Evolutionary conservation across 2,113 vertebrate genomes (phyloP), one percentile per base, ranked within the genome.

Genomic region (Chloropsis hardwickii): DNA sequence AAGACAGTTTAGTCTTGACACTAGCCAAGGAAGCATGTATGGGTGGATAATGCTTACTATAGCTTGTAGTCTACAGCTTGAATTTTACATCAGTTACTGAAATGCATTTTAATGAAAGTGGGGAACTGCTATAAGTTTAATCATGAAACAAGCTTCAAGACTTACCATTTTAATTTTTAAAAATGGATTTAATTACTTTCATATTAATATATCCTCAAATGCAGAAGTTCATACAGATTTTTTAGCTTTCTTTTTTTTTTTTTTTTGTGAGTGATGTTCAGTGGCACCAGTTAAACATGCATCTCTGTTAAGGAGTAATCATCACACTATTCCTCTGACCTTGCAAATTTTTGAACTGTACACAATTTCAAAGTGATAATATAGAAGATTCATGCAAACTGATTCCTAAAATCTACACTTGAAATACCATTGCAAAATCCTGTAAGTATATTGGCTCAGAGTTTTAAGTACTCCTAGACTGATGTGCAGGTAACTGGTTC

Each of bases 401-500:
- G 12, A 29, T 92, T 64, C 40, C 50, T 53, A 50, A 78, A 70
- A 81, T 60, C 51, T 53, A 4, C 56, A 60, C 11, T 50, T 29
- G 86, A 79, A 76, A 47, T 33, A 47, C 40, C 21, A 45, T 47
- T 88, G 54, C 42, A 84, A 64, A 88, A 91, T 35, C 28, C 50
- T 83, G 8, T 37, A 72, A 69, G 37, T 47, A 1, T 61, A n/a
- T 71, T 67, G 56, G 47, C 67, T 87, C 25, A 40, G 66, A 77
- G 35, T 40, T 94, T 29, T 44, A 74, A 53, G 44, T 83, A 74
- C 60, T 95, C 80, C 90, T 83, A 70, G 79, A 81, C 60, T 22
- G 76, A 61, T 50, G 42, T 92, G 74, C 86, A 86, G 74, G 54
- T 97, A 97, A 97, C 97, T 97, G 97, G 96, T 97, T 96, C 94